Percentiles rank a stretch among this genome's conserved stretches.
Conservation (phyloP, 2,888 invertebrate genomes). For the Drosophila fungiperda region DNA sequence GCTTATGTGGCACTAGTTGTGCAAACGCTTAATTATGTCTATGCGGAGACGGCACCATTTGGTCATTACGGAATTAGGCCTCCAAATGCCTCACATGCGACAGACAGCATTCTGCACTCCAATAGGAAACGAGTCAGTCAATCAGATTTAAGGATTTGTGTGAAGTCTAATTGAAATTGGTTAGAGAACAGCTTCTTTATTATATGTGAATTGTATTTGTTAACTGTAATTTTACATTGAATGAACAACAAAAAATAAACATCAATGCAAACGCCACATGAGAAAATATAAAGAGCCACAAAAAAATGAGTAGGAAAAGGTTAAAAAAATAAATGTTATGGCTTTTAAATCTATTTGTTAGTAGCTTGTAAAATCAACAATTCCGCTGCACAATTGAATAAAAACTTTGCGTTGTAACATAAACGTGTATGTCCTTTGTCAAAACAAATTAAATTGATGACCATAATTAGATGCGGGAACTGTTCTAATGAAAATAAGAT, state of each 20-base stretch:
- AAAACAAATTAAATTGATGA: slow-evolving; percentile 36
- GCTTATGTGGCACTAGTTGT: slow-evolving; percentile 66
- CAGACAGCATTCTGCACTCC: slow-evolving; percentile 37
- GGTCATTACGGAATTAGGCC: not conserved
- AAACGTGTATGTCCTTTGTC: slow-evolving; percentile 34
- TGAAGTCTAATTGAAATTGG: slow-evolving; percentile 7
- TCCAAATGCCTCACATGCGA: not conserved
- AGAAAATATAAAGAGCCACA: not conserved
- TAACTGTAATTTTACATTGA: not conserved
- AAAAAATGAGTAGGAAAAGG: not conserved
- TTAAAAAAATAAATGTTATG: slow-evolving; percentile 10
- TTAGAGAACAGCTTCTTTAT: not conserved
- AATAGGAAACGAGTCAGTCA: slow-evolving; percentile 42
- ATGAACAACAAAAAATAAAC: not conserved
- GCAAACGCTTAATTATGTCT: slow-evolving; percentile 57
- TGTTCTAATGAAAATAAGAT: slow-evolving; percentile 25
- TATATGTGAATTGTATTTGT: slow-evolving; percentile 4
- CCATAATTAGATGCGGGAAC: slow-evolving; percentile 36
- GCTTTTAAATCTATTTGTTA: not conserved
- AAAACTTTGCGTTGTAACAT: slow-evolving; percentile 53
- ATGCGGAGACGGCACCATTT: not conserved
- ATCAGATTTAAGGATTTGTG: slow-evolving; percentile 50
- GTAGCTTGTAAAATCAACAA: slow-evolving; percentile 5
- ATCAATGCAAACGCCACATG: not conserved
- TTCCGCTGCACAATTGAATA: slow-evolving; percentile 21